These are phyloP conservation scores for Sphinx pinastri DNA, from an alignment of 2,888 invertebrate species.

Conservation along the genomic window DNA sequence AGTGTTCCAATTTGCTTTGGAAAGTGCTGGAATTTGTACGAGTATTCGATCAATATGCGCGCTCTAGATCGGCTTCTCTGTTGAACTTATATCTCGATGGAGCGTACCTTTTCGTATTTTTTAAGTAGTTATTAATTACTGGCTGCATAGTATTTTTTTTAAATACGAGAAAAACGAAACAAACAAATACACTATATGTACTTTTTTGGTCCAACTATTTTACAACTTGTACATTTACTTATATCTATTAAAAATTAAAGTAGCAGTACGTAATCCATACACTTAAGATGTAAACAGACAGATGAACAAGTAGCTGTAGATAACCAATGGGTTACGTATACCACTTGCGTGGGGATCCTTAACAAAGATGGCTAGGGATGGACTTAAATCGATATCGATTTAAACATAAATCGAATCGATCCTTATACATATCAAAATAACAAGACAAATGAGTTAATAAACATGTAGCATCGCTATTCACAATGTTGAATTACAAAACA, in stretches of 20 bases:
- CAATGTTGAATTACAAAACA: too few species aligned
- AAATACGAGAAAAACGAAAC: too few species aligned
- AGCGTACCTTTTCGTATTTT: too few species aligned
- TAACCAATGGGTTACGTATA: slow-evolving; percentile 72
- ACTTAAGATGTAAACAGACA: slow-evolving; percentile 70
- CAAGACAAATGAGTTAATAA: neutral
- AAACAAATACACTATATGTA: too few species aligned
- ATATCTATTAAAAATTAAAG: neutral
- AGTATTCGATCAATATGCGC: neutral
- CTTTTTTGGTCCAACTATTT: too few species aligned
- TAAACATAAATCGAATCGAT: neutral
- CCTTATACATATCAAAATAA: neutral
- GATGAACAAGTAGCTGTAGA: slow-evolving; percentile 60
- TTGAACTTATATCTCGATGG: neutral
- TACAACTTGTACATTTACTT: too few species aligned
- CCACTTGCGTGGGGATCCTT: slow-evolving; percentile 65
- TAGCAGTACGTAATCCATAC: slow-evolving; percentile 31
- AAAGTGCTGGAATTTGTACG: slow-evolving; percentile 10
- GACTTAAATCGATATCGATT: slow-evolving; percentile 39
- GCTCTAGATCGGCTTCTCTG: neutral
- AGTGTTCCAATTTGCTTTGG: slow-evolving; percentile 1
- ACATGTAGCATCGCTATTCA: too few species aligned
- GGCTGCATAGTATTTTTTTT: too few species aligned
- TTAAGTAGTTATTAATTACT: too few species aligned
- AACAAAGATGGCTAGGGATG: slow-evolving; percentile 36